Percentiles rank a stretch among this genome's conserved stretches.
Conservation (phyloP, 2,888 invertebrate genomes). For the Peribatodes rhomboidaria region DNA sequence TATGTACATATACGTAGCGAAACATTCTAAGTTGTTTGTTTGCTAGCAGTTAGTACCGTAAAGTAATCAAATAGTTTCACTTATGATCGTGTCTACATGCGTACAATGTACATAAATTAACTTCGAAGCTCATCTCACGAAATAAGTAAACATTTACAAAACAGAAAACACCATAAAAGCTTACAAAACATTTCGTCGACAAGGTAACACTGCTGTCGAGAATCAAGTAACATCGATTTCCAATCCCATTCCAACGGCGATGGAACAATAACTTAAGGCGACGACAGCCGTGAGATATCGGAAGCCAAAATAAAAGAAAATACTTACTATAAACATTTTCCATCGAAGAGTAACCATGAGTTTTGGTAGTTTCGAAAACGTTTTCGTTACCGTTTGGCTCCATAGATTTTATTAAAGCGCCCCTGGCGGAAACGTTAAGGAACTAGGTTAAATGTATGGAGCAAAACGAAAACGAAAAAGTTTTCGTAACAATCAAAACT, state of each 20-base stretch:
- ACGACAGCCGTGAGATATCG: not conserved
- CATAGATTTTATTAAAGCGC: too few species aligned
- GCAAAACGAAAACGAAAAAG: too few species aligned
- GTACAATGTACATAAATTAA: not conserved
- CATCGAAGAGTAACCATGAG: too few species aligned
- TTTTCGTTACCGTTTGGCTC: too few species aligned
- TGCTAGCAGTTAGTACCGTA: not conserved
- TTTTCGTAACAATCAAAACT: too few species aligned
- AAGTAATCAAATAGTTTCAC: not conserved
- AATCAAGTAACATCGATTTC: slow-evolving; percentile 27
- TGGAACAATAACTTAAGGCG: slow-evolving; percentile 13
- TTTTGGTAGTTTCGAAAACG: too few species aligned
- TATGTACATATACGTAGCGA: not conserved
- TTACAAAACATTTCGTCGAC: slow-evolving; percentile 2
- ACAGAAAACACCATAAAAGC: not conserved
- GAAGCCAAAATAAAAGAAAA: not conserved
- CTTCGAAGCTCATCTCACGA: not conserved
- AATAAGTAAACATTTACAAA: not conserved
- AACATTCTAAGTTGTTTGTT: slow-evolving; percentile 2
- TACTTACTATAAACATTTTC: not conserved
- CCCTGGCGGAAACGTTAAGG: too few species aligned
- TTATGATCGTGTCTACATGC: too few species aligned
- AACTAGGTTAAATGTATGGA: too few species aligned
- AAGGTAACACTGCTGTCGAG: slow-evolving; percentile 15
- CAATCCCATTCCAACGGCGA: slow-evolving; percentile 18